Conservation (phyloP, 92 coral and sea anemone genomes). For the Epizoanthus illoricatus region DNA sequence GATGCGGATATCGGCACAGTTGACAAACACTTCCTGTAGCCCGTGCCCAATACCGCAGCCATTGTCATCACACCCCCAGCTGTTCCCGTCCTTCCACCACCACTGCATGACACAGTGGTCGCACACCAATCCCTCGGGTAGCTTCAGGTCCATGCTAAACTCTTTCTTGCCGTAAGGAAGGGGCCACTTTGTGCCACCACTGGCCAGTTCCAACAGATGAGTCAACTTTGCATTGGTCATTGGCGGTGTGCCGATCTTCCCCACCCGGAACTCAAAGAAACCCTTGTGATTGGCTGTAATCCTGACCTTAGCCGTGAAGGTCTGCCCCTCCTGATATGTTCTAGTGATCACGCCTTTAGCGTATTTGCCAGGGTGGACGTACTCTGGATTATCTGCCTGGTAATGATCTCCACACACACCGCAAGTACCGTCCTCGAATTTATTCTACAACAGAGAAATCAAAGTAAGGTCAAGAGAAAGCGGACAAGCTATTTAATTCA, state of each 20-base stretch:
- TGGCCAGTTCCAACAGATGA: slow-evolving; percentile 46
- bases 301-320: slow-evolving; percentile 44
- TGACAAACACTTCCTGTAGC: slow-evolving; percentile 75
- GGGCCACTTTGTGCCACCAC: slow-evolving; percentile 45
- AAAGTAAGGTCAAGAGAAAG: too few relatives aligned
- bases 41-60: slow-evolving; percentile 55
- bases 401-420: slow-evolving; percentile 44
- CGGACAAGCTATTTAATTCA: too few relatives aligned
- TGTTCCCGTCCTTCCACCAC: slow-evolving; percentile 78
- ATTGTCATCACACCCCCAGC: too few relatives aligned
- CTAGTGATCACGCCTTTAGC: slow-evolving; percentile 46
- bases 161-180: slow-evolving; percentile 11
- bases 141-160: slow-evolving; percentile 47
- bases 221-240: slow-evolving; percentile 64
- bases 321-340: slow-evolving; percentile 63
- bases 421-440: slow-evolving; percentile 14
- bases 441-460: not conserved
- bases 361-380: slow-evolving; percentile 16
- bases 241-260: slow-evolving; percentile 51
- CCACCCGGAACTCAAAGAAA: slow-evolving; percentile 61
- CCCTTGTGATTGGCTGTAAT: slow-evolving; percentile 72
- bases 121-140: slow-evolving; percentile 63
- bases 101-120: slow-evolving; percentile 76
- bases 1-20: slow-evolving; percentile 74
- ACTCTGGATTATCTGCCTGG: slow-evolving; percentile 1